Evolutionary conservation across 2,888 invertebrate genomes (phyloP).

Genomic region (Acronicta leporina): DNA sequence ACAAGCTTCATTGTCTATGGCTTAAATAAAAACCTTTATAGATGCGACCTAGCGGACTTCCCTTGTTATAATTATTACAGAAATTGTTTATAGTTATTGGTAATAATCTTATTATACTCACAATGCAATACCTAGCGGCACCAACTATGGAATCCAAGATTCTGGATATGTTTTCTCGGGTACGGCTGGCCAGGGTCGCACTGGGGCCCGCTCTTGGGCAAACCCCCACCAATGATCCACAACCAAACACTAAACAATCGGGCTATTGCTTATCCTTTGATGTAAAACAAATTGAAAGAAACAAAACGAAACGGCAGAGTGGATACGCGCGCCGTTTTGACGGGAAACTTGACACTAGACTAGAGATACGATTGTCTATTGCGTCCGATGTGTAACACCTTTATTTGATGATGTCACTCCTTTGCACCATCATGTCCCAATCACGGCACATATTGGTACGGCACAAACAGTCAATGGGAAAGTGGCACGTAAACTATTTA

Average conservation of each 20-base stretch:
- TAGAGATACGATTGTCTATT: conserved; percentile 60
- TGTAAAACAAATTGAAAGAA: conserved; percentile 87
- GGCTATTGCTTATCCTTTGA: conserved; percentile 86
- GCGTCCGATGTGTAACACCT: conserved; percentile 52
- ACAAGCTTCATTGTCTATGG: conserved; percentile 52
- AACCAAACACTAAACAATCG: conserved; percentile 73
- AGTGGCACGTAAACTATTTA: conserved; percentile 86
- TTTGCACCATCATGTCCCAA: conserved; percentile 91
- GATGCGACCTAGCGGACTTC: conserved; percentile 48
- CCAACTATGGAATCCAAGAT: conserved; percentile 87
- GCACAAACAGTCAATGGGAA: conserved; percentile 74
- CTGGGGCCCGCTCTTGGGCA: conserved; percentile 73
- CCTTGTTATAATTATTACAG: conserved; percentile 28
- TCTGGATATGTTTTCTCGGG: conserved; percentile 84
- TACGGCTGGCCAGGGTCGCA: conserved; percentile 85
- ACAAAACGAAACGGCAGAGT: conserved; percentile 84
- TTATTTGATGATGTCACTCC: conserved; percentile 85
- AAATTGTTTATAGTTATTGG: conserved; percentile 1
- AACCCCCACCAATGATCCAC: conserved; percentile 73
- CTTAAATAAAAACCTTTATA: conserved; percentile 46
- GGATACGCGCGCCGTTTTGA: conserved; percentile 83
- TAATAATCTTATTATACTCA: conserved; percentile 73
- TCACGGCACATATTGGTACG: conserved; percentile 92
- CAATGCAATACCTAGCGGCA: conserved; percentile 88
- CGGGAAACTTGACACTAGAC: conserved; percentile 74